These are phyloP conservation scores for Spizella passerina DNA, from an alignment of 2,797 vertebrate genomes.

Conservation along the genomic window DNA sequence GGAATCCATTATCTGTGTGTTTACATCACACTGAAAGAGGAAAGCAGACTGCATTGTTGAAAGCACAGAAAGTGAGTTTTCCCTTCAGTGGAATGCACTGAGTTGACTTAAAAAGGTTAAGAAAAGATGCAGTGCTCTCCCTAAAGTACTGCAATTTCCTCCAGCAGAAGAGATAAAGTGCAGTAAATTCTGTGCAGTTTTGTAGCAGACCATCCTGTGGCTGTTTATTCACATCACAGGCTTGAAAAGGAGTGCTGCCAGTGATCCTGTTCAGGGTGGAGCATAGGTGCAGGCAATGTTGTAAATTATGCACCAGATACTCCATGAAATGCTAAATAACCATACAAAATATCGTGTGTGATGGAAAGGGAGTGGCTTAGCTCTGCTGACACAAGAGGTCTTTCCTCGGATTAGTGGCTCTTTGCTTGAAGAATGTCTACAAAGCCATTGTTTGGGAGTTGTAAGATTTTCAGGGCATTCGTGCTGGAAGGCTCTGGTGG, in stretches of 20 bases:
- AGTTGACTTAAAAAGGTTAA: background rate
- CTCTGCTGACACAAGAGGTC: background rate
- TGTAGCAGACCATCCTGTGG: background rate
- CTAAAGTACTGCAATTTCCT: background rate
- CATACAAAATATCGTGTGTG: background rate
- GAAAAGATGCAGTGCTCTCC: background rate
- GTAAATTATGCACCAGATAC: conserved; percentile 27
- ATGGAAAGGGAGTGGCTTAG: background rate
- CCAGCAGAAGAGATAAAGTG: background rate
- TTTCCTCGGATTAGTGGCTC: background rate
- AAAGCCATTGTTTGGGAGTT: background rate
- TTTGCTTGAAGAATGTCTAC: background rate
- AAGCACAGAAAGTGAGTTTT: conserved; percentile 41
- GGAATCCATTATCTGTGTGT: conserved; percentile 51
- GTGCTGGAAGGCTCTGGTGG: background rate
- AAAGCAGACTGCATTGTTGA: background rate
- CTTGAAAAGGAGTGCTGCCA: conserved; percentile 14
- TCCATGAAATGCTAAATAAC: conserved; percentile 1
- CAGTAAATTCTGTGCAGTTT: background rate
- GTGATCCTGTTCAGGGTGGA: conserved; percentile 43
- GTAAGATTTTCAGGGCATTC: background rate
- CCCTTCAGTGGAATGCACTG: background rate
- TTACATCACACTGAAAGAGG: conserved; percentile 33
- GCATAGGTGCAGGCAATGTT: conserved; percentile 61
- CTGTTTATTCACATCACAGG: conserved; percentile 2